These are phyloP conservation scores for Cepphus grylle DNA, from an alignment of 2,113 vertebrate genomes.

Conservation along the genomic window DNA sequence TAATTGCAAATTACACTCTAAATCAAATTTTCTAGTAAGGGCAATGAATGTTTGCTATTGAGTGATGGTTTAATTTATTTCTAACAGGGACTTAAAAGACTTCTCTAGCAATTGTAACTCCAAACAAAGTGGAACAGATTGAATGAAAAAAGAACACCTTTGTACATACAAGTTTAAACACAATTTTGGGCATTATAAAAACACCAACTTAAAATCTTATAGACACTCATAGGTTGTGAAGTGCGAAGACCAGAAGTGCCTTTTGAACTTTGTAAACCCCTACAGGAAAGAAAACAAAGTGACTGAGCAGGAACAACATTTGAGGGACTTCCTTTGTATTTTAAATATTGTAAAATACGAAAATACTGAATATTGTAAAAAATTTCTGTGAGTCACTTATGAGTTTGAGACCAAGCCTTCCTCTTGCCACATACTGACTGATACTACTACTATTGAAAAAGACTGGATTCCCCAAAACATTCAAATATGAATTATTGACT, in stretches of 20 bases:
- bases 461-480: background rate
- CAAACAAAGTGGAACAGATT: conserved; percentile 16
- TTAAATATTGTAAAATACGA: background rate
- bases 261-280: background rate
- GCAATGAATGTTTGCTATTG: conserved; percentile 23
- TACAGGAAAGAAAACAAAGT: background rate
- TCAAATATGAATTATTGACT: background rate
- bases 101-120: conserved; percentile 5
- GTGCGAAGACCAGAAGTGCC: background rate
- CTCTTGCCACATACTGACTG: background rate
- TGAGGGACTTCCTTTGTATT: background rate
- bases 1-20: conserved; percentile 61
- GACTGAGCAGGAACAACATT: background rate
- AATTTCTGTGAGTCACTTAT: background rate
- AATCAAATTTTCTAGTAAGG: conserved; percentile 44
- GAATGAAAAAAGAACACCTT: background rate
- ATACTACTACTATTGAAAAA: background rate
- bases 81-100: conserved; percentile 50
- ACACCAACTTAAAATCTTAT: background rate
- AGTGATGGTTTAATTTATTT: conserved; percentile 70
- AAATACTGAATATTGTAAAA: background rate
- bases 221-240: background rate
- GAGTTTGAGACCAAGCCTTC: background rate
- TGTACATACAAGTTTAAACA: background rate
- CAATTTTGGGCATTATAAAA: background rate